Base-by-base conservation (phyloP, 2,797 vertebrate genomes). In the Betta splendens region DNA sequence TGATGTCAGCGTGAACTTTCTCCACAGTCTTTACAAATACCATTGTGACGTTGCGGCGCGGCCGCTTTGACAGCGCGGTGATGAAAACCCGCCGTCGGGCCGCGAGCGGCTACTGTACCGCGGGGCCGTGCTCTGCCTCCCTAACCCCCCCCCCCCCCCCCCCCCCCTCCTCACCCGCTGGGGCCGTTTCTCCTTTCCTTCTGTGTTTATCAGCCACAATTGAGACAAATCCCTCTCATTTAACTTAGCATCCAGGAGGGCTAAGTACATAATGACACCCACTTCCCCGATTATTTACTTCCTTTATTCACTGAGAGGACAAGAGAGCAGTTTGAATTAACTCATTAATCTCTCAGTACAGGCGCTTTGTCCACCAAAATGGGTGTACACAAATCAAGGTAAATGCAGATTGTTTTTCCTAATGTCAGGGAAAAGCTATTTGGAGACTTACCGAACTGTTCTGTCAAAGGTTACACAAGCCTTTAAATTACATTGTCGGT, bases 161-260 rank as follows among this genome's bases (percentile, higher is more conserved):
- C 52, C 70, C 42, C 60, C 18, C 3, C 33, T 55, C 52, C 58
- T 68, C 77, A 84, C 86, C 84, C 75, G 73, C 51, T 38, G 47
- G 74, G 56, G 56, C 57, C 72, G 85, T 84, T 86, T 69, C n/a
- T n/a, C n/a, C n/a, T 77, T 78, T 81, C 77, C 61, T 70, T 69
- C 69, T 21, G 43, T 65, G 67, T 85, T 87, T 74, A 79, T 78
- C 64, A 58, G 69, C 56, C 31, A 25, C 79, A 80, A 89, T 83
- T 88, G 87, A 91, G 89, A 91, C 84, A 75, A 89, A 89, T 70
- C 66, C 74, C 45, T 78, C 77, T 89, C 69, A 89, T 89, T 88
- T 86, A 59, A 64, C 69, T 50, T 47, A 39, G 56, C 51, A 64
- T 82, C 73, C 80, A 66, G 43, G 21, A 56, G 65, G 68, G 80